A percentile compares a stretch with the other conserved stretches of the same genome.
phyloP scores from a whole-genome alignment of 2,888 invertebrate species.

The Diplolepis rosae region DNA sequence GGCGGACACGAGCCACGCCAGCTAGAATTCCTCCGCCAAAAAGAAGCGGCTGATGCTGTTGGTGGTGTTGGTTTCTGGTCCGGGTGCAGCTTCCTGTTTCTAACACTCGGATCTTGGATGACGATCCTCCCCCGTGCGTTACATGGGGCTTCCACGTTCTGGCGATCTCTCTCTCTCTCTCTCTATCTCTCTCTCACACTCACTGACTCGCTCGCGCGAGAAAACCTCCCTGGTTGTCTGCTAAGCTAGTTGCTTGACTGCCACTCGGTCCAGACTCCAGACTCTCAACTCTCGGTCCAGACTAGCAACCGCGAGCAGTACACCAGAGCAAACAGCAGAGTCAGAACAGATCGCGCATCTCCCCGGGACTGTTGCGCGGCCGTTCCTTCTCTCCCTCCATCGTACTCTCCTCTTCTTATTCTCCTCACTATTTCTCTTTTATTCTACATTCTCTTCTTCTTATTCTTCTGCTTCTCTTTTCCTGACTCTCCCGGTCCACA shows the following conservation, averaged over 20 bases:
- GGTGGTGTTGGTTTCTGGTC: slow-evolving; percentile 37
- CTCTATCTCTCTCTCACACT: too few relatives aligned
- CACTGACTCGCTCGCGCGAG: slow-evolving; percentile 38
- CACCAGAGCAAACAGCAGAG: slow-evolving; percentile 38
- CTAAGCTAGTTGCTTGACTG: slow-evolving; percentile 46
- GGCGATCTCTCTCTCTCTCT: too few relatives aligned
- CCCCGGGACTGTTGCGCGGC: slow-evolving; percentile 58
- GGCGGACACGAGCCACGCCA: slow-evolving; percentile 61
- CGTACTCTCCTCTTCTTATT: slow-evolving; percentile 32
- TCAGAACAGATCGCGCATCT: slow-evolving; percentile 51
- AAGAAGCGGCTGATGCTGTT: slow-evolving; percentile 54
- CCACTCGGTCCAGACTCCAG: slow-evolving; percentile 59
- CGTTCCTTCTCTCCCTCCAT: slow-evolving; percentile 44
- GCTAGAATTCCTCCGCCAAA: slow-evolving; percentile 71
- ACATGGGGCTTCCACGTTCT: slow-evolving; percentile 31
- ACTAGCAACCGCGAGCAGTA: slow-evolving; percentile 36
- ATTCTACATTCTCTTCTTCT: slow-evolving; percentile 28
- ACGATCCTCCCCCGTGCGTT: neutral
- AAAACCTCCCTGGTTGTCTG: slow-evolving; percentile 2
- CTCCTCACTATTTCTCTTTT: neutral
- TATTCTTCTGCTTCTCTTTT: neutral
- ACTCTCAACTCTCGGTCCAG: slow-evolving; percentile 51
- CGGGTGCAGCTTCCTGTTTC: slow-evolving; percentile 36
- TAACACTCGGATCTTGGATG: slow-evolving; percentile 37
- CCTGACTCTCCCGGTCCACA: slow-evolving; percentile 1